Percentiles rank a stretch among this genome's conserved stretches.
Conservation (phyloP, 2,797 vertebrate species). For the Tapirus indicus region DNA sequence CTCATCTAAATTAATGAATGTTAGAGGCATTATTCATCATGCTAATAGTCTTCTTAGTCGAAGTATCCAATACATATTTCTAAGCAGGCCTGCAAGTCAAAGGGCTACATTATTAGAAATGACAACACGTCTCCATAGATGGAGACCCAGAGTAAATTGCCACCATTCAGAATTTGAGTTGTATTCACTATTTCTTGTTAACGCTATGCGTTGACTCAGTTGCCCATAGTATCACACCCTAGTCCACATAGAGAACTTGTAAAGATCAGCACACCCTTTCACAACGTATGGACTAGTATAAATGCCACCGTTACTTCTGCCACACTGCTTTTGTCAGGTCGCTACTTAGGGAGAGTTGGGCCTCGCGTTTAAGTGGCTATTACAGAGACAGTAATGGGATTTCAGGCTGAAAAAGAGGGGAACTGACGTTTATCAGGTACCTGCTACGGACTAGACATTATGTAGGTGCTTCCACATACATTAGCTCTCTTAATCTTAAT, state of each 20-base stretch:
- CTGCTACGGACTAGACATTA: not conserved
- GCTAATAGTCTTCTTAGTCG: conserved; percentile 21
- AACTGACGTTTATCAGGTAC: not conserved
- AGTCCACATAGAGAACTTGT: not conserved
- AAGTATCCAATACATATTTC: conserved; percentile 14
- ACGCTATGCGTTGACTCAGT: not conserved
- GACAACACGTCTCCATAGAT: not conserved
- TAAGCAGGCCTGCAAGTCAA: not conserved
- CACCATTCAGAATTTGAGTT: not conserved
- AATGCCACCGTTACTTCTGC: not conserved
- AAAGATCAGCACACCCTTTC: not conserved
- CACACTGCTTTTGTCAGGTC: not conserved
- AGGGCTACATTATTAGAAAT: not conserved
- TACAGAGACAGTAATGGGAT: not conserved
- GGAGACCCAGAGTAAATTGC: not conserved
- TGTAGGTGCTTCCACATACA: not conserved
- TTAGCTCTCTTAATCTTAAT: conserved; percentile 1
- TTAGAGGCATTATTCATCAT: conserved; percentile 14
- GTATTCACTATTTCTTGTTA: not conserved
- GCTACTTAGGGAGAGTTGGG: not conserved
- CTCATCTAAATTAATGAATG: conserved; percentile 20
- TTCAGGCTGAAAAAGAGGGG: not conserved
- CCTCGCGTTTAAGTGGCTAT: not conserved
- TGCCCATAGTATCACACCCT: not conserved
- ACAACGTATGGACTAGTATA: not conserved